Evolutionary conservation across 2,113 vertebrate genomes (phyloP), one percentile per base, ranked within the genome.

Genomic region (Ursus arctos): DNA sequence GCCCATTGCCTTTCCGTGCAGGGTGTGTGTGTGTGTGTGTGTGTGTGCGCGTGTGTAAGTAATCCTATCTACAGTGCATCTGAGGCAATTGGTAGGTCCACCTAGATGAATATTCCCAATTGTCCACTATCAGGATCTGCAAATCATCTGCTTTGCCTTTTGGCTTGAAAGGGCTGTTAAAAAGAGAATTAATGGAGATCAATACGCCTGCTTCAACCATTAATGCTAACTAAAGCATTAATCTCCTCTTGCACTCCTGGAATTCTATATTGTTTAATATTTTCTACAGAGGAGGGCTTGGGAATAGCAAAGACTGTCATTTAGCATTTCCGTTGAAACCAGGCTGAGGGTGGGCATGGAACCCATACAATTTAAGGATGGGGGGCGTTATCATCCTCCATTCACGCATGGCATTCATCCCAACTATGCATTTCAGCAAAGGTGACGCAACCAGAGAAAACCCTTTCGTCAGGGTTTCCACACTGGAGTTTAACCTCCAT

Each of bases 151-250:
- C 49, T 97, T 95, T 85, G 28, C 63, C 40, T 92, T 72, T 95
- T 95, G 36, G 7, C 55, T 76, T 71, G n/a, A 83, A 94, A 96
- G 40, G 33, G 9, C 47, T 86, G n/a, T 69, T 91, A 71, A 87
- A 63, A 95, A 92, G 49, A 82, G 69, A 95, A 88, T 95, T 51
- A 86, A 81, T 77, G 26, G 81, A 71, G 51, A 82, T 95, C 79
- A 40, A 13, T 95, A 87, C 0, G 9, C 21, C 24, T 85, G 43
- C 33, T 57, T 85, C 40, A 95, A 96, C 26, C 31, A 49, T 71
- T 59, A 80, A 87, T 47, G 40, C 67, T 82, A 91, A 80, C 89
- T 87, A 91, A 77, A 80, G 59, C n/a, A 36, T 88, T 93, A 77
- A 55, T 80, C 67, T 59, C 69, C 12, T 91, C 63, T 81, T 76